Base-by-base conservation (phyloP, 2,113 vertebrate genomes). In the Cavia porcellus region DNA sequence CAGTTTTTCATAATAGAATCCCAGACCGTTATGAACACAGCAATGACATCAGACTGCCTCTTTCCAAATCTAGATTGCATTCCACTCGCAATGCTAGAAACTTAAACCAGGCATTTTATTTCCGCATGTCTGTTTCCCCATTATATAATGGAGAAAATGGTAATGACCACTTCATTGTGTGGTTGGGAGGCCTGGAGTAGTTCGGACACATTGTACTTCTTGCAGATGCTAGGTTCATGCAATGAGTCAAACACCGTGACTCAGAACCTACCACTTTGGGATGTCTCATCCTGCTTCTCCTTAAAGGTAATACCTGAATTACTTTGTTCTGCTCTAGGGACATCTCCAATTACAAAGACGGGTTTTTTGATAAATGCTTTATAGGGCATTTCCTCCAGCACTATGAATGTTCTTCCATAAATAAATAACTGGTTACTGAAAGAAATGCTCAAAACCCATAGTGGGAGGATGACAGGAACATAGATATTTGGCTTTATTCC, bases 341-440 rank as follows among this genome's bases (percentile, higher is more conserved):
- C 88, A 28, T 95, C 83, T 97, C 95, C 30, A 61, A 90, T 96
- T 85, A 96, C 17, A 7, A 87, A 97, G 89, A 74, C 75, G 7
- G 25, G 92, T 72, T 92, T 68, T 86, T 74, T 86, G 70, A 92
- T 90, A 95, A 96, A 95, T 89, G 77, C 42, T 92, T 90, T 87
- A 95, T 38, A 72, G 79, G 90, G 92, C 72, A 95, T 95, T 96
- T 98, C 96, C 92, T 96, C 90, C 68, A 81, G 38, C 45, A 68
- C 92, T 86, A 91, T 89, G 94, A 97, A 89, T 84, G 94, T 85
- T 86, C 86, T 95, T 70, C 50, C 84, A 96, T 95, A 92, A 97
- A n/a, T 96, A 95, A 97, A 84, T 88, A 81, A 96, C 90, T 94
- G 75, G 72, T 90, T 98, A 83, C 86, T 83, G 82, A 97, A 97